Evolutionary conservation across 1,140 invertebrate genomes (phyloP).

Genomic region (Diorhabda carinulata): DNA sequence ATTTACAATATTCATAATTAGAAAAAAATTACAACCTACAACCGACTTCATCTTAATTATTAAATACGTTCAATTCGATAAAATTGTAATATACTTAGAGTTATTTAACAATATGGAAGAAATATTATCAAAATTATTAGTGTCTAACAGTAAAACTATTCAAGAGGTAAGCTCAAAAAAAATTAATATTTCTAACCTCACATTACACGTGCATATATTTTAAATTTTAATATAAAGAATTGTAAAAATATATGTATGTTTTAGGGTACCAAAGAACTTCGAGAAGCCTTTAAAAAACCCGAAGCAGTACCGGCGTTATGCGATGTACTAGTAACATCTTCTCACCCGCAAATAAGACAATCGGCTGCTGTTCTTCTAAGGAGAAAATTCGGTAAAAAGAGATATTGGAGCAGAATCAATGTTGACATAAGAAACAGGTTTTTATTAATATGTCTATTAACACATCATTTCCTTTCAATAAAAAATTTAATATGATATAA

Average conservation of each 20-base stretch:
- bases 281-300: constrained; percentile 61
- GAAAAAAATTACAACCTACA: too few relatives aligned
- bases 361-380: constrained; percentile 63
- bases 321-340: constrained; percentile 54
- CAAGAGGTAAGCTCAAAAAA: constrained; percentile 50
- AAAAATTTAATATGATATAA: background rate
- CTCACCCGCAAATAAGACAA: constrained; percentile 61
- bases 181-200: constrained; percentile 36
- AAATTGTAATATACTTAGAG: background rate
- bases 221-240: constrained; percentile 13
- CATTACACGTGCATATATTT: constrained; percentile 35
- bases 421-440: constrained; percentile 52
- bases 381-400: constrained; percentile 57
- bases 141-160: constrained; percentile 53
- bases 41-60: too few relatives aligned
- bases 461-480: too few relatives aligned
- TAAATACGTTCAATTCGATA: too few relatives aligned
- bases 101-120: constrained; percentile 49
- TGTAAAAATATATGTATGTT: constrained; percentile 22
- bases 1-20: too few relatives aligned
- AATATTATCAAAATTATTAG: constrained; percentile 52
- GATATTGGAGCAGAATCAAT: constrained; percentile 59
- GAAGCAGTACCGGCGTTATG: constrained; percentile 57
- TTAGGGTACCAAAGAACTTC: constrained; percentile 62
- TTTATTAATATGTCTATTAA: constrained; percentile 18